Percentiles rank a stretch among this genome's conserved stretches.
phyloP scores from a whole-genome alignment of 2,888 invertebrate species.

The Trissoscelio sp. region DNA sequence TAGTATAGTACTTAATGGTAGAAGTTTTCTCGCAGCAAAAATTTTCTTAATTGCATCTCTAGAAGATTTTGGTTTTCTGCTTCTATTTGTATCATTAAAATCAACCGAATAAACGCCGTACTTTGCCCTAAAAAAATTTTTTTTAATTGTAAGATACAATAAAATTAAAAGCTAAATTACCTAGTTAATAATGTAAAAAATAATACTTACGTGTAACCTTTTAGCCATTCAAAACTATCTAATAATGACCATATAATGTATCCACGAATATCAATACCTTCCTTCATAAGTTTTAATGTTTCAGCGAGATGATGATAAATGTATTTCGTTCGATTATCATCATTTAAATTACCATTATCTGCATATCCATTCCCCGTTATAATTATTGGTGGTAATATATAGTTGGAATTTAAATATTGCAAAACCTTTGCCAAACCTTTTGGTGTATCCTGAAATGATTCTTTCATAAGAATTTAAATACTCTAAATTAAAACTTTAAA shows the following conservation, averaged over 20 bases:
- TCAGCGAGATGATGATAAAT: conserved; percentile 76
- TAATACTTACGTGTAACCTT: conserved; percentile 88
- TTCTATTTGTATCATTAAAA: conserved; percentile 85
- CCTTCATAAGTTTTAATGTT: conserved; percentile 71
- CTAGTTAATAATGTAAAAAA: conserved; percentile 12
- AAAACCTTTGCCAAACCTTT: conserved; percentile 86
- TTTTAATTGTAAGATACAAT: not conserved
- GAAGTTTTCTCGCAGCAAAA: conserved; percentile 80
- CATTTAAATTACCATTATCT: conserved; percentile 84
- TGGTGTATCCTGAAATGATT: conserved; percentile 85
- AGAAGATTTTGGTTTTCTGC: conserved; percentile 87
- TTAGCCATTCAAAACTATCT: conserved; percentile 92
- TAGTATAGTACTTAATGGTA: conserved; percentile 13
- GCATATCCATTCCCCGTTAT: conserved; percentile 87
- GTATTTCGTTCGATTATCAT: conserved; percentile 83
- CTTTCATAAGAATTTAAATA: no score
- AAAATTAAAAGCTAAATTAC: no score
- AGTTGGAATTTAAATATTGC: conserved; percentile 84
- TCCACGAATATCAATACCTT: conserved; percentile 81
- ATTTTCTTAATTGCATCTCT: conserved; percentile 85
- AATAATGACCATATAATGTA: conserved; percentile 92
- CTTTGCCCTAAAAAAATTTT: conserved; percentile 73
- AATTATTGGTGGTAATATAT: conserved; percentile 85
- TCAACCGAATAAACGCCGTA: conserved; percentile 90
- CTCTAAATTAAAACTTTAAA: no score